A percentile compares a stretch with the other conserved stretches of the same genome.
Evolutionary conservation across 2,797 vertebrate genomes (phyloP).

Genomic region (Pterois miles): DNA sequence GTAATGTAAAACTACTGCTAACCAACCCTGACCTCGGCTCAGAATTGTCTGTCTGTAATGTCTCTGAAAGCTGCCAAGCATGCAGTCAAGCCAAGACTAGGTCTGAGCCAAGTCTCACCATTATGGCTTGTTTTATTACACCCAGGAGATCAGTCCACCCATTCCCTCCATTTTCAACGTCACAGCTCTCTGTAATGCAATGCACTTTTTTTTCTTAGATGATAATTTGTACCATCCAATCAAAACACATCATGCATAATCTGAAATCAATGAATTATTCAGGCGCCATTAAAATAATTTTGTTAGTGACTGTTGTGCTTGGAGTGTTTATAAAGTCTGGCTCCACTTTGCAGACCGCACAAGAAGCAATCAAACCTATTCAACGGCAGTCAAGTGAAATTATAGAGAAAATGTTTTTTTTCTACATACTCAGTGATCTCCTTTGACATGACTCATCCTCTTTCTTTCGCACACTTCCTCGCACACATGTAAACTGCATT

Average conservation of each 20-base stretch:
- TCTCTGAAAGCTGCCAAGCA: slow-evolving; percentile 62
- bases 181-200: slow-evolving; percentile 24
- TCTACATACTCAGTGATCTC: slow-evolving; percentile 59
- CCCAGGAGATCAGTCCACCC: slow-evolving; percentile 42
- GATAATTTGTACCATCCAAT: slow-evolving; percentile 57
- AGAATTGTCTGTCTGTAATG: slow-evolving; percentile 30
- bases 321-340: slow-evolving; percentile 62
- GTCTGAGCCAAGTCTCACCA: slow-evolving; percentile 52
- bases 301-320: slow-evolving; percentile 64
- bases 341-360: slow-evolving; percentile 47
- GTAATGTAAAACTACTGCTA: slow-evolving; percentile 43
- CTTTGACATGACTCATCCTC: slow-evolving; percentile 38
- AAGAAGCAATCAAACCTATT: slow-evolving; percentile 72
- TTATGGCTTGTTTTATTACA: slow-evolving; percentile 56
- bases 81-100: slow-evolving; percentile 44
- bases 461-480: slow-evolving; percentile 24
- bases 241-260: slow-evolving; percentile 55
- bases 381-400: slow-evolving; percentile 48
- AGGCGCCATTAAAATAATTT: slow-evolving; percentile 62
- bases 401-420: slow-evolving; percentile 36
- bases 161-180: slow-evolving; percentile 32
- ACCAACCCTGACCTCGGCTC: slow-evolving; percentile 36
- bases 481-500: slow-evolving; percentile 24
- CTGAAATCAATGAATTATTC: slow-evolving; percentile 68
- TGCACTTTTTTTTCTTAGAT: slow-evolving; percentile 17